A percentile compares a stretch with the other conserved stretches of the same genome.
Conservation (phyloP, 1,140 invertebrate species). For the Lepidurus apus region DNA sequence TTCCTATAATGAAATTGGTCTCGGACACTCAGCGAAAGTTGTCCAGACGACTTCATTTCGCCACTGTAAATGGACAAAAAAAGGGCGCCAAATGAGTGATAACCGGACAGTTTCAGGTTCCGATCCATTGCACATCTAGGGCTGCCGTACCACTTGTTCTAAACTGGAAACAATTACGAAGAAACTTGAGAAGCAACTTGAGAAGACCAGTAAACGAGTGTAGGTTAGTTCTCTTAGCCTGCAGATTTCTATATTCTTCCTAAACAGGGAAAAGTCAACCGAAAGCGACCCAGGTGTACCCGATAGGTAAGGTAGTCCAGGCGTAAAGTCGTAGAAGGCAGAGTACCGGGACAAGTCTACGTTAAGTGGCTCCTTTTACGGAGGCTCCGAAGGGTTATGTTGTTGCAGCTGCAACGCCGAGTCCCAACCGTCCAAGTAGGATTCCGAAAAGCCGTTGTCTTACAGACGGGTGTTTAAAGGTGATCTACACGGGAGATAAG, state of each 20-base stretch:
- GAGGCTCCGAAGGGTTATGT: background rate
- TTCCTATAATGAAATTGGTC: background rate
- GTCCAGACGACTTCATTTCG: constrained; percentile 1
- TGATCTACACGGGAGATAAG: constrained; percentile 18
- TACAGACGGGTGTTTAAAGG: background rate
- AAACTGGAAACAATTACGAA: too few species aligned
- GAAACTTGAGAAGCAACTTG: too few species aligned
- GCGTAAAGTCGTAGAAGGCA: background rate
- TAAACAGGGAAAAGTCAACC: background rate
- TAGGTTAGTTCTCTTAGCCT: too few species aligned
- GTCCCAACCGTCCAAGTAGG: background rate
- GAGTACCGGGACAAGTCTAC: background rate
- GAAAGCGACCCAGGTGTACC: background rate
- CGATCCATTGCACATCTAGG: background rate
- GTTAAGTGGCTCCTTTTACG: background rate
- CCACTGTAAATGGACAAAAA: background rate
- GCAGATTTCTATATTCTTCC: background rate
- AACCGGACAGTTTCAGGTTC: background rate
- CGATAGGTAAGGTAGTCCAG: background rate
- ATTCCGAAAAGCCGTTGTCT: background rate
- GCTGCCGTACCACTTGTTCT: too few species aligned
- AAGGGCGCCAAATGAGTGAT: background rate
- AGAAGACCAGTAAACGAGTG: too few species aligned
- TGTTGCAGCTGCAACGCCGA: background rate
- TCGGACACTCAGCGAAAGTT: background rate